Base-by-base conservation (phyloP, 35 echinoderm and acorn worm genomes). In the Chiridota heheva region DNA sequence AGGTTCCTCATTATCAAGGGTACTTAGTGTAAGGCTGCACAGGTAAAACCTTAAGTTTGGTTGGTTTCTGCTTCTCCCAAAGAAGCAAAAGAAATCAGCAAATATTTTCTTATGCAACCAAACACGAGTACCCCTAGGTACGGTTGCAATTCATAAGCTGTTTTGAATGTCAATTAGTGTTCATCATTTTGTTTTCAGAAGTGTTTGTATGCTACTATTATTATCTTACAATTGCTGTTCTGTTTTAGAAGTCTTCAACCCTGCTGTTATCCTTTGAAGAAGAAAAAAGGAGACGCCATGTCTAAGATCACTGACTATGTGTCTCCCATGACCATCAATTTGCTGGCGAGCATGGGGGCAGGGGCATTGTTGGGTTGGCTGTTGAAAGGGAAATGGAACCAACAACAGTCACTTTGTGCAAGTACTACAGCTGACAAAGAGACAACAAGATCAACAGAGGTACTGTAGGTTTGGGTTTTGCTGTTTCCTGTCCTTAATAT, bases 281-380 rank as follows among this genome's bases (percentile, higher is more conserved):
- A 55, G 12, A 22, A 55, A 12, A 55, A 55, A 13, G 48, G 12
- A 36, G 40, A 26, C 72, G 57, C 33, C 31, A 76, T 76, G 72
- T 49, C 72, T 26, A 44, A 49, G 70, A 37, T 87, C 37, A 68
- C 85, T 20, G 87, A 90, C 26, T 90, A 68, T 46, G 47, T 90
- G 10, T 67, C 80, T 10, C 82, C 92, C 17, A 67, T 86, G 67
- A 96, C 83, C 53, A 63, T 96, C 13, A 96, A 96, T 71, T 28
- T 96, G 33, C 36, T 96, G 27, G 60, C 90, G 15, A 96, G 92
- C 70, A 90, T 96, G 87, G 87, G 81, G 22, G 87, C 87, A 33
- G 92, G 92, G 32, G 81, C 70, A 8, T 20, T 96, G 30, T 36
- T 96, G 33, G 92, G 92, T 22, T 96, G 92, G 92, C 82, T 96